Conservation (phyloP, 37 sponge, comb jelly and placozoan genomes). For the Petrosia ficiformis region DNA sequence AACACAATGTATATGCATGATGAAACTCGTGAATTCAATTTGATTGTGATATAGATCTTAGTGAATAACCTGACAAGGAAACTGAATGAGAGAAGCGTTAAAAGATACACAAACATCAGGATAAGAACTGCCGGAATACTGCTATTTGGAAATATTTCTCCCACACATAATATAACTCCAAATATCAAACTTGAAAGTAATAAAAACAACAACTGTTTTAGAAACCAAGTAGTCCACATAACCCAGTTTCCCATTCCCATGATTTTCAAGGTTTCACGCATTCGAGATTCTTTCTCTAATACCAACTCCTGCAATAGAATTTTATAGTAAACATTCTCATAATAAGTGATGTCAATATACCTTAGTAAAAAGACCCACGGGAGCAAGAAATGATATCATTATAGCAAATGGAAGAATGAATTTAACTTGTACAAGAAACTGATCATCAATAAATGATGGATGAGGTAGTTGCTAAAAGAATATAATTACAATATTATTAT, state of each 20-base stretch:
- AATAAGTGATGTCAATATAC: constrained; percentile 4
- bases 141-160: constrained; percentile 9
- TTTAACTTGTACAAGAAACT: constrained; percentile 45
- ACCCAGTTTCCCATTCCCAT: constrained; percentile 81
- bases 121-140: constrained; percentile 14
- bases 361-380: constrained; percentile 44
- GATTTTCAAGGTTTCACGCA: constrained; percentile 88
- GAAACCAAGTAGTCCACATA: constrained; percentile 79
- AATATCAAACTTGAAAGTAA: constrained; percentile 43
- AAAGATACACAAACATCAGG: constrained; percentile 13
- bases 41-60: not conserved
- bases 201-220: constrained; percentile 77
- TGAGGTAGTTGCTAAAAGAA: constrained; percentile 60
- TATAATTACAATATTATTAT: too few species aligned
- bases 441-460: constrained; percentile 50
- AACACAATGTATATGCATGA: too few species aligned
- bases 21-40: not conserved
- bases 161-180: constrained; percentile 2
- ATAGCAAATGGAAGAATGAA: constrained; percentile 58
- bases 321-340: not conserved
- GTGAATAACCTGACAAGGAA: constrained; percentile 27
- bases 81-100: constrained; percentile 24
- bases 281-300: constrained; percentile 63
- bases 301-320: constrained; percentile 54
- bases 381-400: constrained; percentile 62